Conservation (phyloP, 2,113 vertebrate species). For the Sylvietta virens region DNA sequence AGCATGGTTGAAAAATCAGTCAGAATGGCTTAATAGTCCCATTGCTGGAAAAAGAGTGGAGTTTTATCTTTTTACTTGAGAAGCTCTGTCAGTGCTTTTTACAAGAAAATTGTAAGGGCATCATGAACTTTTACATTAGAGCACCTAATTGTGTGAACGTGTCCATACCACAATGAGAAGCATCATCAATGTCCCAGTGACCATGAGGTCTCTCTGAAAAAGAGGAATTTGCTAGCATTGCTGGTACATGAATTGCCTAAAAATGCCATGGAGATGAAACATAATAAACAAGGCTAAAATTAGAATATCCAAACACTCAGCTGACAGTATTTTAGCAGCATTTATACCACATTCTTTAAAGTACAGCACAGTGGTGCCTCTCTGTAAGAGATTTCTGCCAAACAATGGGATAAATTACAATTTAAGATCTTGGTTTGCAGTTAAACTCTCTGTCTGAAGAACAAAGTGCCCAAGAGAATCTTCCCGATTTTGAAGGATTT, state of each 20-base stretch:
- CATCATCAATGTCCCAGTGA: not conserved
- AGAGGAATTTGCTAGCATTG: not conserved
- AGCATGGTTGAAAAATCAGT: not conserved
- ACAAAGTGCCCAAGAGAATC: not conserved
- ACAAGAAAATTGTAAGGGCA: not conserved
- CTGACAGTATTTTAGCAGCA: slow-evolving; percentile 35
- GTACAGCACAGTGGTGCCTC: not conserved
- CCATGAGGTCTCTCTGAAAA: not conserved
- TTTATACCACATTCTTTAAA: slow-evolving; percentile 20
- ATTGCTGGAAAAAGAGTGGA: not conserved
- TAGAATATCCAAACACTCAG: slow-evolving; percentile 23
- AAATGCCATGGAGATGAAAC: slow-evolving; percentile 42
- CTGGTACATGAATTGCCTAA: slow-evolving; percentile 15
- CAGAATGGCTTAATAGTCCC: not conserved
- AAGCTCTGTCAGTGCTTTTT: not conserved
- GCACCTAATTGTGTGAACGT: not conserved
- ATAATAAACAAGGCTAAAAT: slow-evolving; percentile 53
- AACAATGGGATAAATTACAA: not conserved
- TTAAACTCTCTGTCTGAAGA: not conserved
- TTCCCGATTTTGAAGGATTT: not conserved
- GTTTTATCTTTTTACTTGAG: too few relatives aligned
- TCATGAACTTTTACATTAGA: not conserved
- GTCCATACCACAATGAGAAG: not conserved
- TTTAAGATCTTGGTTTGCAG: not conserved
- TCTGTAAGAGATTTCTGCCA: not conserved